Evolutionary conservation across 2,797 vertebrate species (phyloP).

Genomic region (Darevskia mixta): DNA sequence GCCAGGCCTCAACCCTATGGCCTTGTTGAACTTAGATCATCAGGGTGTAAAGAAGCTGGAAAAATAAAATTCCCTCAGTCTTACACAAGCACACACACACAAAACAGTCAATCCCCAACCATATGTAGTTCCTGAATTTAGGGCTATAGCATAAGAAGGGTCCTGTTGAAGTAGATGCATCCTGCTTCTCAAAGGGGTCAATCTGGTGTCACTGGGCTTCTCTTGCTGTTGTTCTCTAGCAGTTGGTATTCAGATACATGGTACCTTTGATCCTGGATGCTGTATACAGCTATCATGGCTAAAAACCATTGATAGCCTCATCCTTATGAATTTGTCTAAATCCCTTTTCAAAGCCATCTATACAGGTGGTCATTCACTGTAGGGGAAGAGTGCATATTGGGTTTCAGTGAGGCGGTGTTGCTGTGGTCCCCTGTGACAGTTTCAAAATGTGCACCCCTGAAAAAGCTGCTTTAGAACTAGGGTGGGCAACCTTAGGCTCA

Average conservation of each 20-base stretch:
- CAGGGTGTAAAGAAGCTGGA: background rate
- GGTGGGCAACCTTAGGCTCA: too few relatives aligned
- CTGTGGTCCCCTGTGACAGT: too few relatives aligned
- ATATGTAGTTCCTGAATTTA: background rate
- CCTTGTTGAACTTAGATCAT: background rate
- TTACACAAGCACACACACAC: background rate
- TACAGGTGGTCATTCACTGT: too few relatives aligned
- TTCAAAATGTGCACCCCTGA: too few relatives aligned
- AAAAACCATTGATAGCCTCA: background rate
- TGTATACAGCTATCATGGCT: background rate
- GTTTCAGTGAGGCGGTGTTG: too few relatives aligned
- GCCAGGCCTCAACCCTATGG: too few relatives aligned
- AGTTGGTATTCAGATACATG: background rate
- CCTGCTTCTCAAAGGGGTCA: too few relatives aligned
- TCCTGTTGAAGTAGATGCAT: background rate
- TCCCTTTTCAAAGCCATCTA: background rate
- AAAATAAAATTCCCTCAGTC: background rate
- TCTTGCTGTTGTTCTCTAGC: too few relatives aligned
- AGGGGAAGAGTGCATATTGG: too few relatives aligned
- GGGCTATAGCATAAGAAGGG: background rate
- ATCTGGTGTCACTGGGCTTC: too few relatives aligned
- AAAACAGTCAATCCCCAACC: background rate
- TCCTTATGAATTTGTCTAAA: background rate
- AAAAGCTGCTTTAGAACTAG: too few relatives aligned
- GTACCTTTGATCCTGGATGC: background rate